Evolutionary conservation across 2,888 invertebrate species (phyloP), one percentile per base, ranked within the genome.

Genomic region (Bembecia ichneumoniformis): DNA sequence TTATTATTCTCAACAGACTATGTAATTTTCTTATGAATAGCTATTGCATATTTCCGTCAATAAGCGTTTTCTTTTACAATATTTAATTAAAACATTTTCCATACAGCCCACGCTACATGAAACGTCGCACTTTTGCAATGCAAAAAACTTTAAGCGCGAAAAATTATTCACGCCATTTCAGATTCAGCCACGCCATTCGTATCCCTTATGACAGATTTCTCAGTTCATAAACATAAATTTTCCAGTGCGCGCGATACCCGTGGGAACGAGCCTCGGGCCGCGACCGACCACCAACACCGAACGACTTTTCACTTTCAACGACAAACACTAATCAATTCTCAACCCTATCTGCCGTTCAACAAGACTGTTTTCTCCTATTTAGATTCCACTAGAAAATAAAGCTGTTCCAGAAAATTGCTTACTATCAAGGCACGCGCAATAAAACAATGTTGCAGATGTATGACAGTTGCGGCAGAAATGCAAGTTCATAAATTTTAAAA

Each of bases 181-280:
- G 76, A 70, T 77, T 69, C 71, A 74, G 72, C 66, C 74, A 76
- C 74, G 75, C 80, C 65, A 73, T 80, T 68, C 76, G 71, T 79
- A 86, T 84, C 76, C 74, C 74, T 82, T 81, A 83, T 81, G 84
- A 83, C 86, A 84, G 76, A 83, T 83, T 83, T 82, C 84, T 83
- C 80, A 82, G 80, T 81, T 77, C 80, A 79, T 86, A 78, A 82
- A 78, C 83, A 86, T 84, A 86, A 78, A 86, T 86, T 86, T 86
- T 84, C 87, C 83, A 74, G 64, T 68, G 77, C 63, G 73, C 64
- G 63, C 77, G 67, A 84, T 82, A 84, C 72, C 74, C 87, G 87
- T 86, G 87, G 81, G 87, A 87, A 86, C 74, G 56, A 53, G 80
- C 82, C 82, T 66, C 70, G 63, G 71, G 82, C 72, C 58, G 56